Evolutionary conservation across 2,888 invertebrate genomes (phyloP), one percentile per base, ranked within the genome.

Genomic region (Hypercompe scribonia): DNA sequence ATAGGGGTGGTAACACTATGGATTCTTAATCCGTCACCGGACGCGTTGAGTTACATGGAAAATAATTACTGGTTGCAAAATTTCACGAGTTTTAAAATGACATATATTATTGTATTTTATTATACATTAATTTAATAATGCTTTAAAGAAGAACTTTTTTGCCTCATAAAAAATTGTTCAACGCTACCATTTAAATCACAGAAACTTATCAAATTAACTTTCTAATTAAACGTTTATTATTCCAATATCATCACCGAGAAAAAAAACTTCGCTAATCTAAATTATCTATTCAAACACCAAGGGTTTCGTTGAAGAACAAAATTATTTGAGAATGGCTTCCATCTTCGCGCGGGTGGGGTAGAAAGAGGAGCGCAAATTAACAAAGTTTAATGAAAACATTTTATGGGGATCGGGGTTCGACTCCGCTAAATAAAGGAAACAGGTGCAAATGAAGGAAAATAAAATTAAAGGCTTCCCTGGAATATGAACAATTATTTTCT

Each of bases 311-410:
- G 77, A 73, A 68, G 66, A 74, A 69, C 70, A 67, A 74, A 79
- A 83, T 83, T 74, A 83, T 82, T 78, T 77, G 36, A 58, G 68
- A 64, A 65, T 42, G 50, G 69, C 76, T 69, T 72, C 72, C 39
- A 72, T 72, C 77, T 67, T 46, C 36, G n/a, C 39, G n/a, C 68
- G 66, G 64, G 61, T 61, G 61, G 63, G 50, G 31, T 31, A 42
- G 64, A 66, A 72, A 67, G 78, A 78, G 83, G 81, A 79, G 84
- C 83, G 87, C 84, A 90, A 92, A 93, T 94, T 93, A 93, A 91
- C 89, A 90, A 93, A 93, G 92, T 94, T 93, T 91, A 93, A 94
- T 93, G 91, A 92, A 93, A 93, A 91, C 91, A 92, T 90, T 86
- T 77, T 81, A 82, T 80, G 71, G 83, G 71, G 76, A 81, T 79